Conservation (phyloP, 92 coral and sea anemone genomes). For the Plumapathes pennacea region DNA sequence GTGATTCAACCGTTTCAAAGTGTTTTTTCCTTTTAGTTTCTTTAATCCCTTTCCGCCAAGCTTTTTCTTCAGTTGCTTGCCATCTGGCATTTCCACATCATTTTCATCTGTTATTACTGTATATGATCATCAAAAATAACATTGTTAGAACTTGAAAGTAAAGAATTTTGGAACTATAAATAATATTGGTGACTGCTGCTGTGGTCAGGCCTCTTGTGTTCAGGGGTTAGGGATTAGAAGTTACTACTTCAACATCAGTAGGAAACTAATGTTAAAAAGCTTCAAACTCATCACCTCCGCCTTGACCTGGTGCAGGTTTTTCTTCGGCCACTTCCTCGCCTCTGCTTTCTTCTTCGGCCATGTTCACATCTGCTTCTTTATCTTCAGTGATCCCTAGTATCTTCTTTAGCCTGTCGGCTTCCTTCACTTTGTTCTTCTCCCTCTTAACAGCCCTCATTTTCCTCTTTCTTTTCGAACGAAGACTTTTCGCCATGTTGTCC, state of each 20-base stretch:
- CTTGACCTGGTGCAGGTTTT: no score
- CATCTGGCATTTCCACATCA: constrained; percentile 37
- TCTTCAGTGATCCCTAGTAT: constrained; percentile 62
- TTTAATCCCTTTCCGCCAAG: constrained; percentile 20
- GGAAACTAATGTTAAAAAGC: no score
- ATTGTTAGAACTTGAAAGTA: not conserved
- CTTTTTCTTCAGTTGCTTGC: constrained; percentile 8
- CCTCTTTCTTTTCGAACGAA: constrained; percentile 89
- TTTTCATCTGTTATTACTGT: not conserved
- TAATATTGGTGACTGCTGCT: no score
- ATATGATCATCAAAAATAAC: not conserved
- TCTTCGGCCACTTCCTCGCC: constrained; percentile 13
- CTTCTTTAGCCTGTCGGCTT: constrained; percentile 57
- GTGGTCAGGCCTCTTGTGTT: no score
- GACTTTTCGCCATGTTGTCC: constrained; percentile 91
- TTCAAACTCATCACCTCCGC: no score
- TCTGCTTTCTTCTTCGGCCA: constrained; percentile 3
- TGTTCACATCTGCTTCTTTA: constrained; percentile 54
- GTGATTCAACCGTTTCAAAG: constrained; percentile 58
- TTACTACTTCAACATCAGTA: no score
- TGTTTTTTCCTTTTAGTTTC: constrained; percentile 27
- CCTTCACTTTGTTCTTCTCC: constrained; percentile 74
- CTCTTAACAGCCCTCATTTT: constrained; percentile 81
- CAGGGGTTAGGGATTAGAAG: no score
- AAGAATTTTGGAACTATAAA: not conserved